A percentile compares a stretch with the other conserved stretches of the same genome.
Conservation (phyloP, 2,888 invertebrate genomes). For the Diarsia rubi region DNA sequence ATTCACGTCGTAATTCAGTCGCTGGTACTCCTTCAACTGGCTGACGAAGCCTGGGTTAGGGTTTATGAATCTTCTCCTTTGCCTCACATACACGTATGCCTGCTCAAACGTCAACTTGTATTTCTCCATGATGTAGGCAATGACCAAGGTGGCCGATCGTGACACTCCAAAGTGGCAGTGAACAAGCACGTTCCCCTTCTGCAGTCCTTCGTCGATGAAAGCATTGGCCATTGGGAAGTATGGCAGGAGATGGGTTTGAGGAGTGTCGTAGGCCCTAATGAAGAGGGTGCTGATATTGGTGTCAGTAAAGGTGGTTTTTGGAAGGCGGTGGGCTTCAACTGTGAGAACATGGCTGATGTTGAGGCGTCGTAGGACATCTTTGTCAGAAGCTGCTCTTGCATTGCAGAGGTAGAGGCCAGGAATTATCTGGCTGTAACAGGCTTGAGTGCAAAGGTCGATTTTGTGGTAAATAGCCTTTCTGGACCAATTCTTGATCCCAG, state of each 20-base stretch:
- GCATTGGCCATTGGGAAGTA: constrained; percentile 89
- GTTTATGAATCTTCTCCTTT: constrained; percentile 96
- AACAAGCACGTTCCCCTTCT: constrained; percentile 94
- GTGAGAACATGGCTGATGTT: constrained; percentile 88
- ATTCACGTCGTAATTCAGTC: constrained; percentile 81
- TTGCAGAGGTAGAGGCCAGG: constrained; percentile 87
- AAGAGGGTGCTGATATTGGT: constrained; percentile 84
- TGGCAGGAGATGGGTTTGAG: constrained; percentile 85
- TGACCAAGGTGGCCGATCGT: constrained; percentile 98
- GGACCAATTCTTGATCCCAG: constrained; percentile 83
- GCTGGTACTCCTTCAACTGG: constrained; percentile 94
- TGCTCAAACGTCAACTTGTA: constrained; percentile 95
- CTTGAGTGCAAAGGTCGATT: constrained; percentile 86
- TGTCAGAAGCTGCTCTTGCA: constrained; percentile 84
- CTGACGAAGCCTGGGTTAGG: constrained; percentile 98
- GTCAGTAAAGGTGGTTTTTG: constrained; percentile 81
- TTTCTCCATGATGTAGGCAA: constrained; percentile 98
- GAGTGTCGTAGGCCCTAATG: constrained; percentile 88
- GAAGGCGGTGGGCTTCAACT: constrained; percentile 84
- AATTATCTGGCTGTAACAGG: constrained; percentile 84
- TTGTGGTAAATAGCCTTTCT: constrained; percentile 81
- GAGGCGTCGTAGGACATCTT: constrained; percentile 79
- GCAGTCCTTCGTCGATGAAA: constrained; percentile 91
- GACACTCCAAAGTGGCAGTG: constrained; percentile 99
- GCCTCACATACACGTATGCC: constrained; percentile 96